phyloP scores from a whole-genome alignment of 2,113 vertebrate species.

The Neolamprologus hecqui region DNA sequence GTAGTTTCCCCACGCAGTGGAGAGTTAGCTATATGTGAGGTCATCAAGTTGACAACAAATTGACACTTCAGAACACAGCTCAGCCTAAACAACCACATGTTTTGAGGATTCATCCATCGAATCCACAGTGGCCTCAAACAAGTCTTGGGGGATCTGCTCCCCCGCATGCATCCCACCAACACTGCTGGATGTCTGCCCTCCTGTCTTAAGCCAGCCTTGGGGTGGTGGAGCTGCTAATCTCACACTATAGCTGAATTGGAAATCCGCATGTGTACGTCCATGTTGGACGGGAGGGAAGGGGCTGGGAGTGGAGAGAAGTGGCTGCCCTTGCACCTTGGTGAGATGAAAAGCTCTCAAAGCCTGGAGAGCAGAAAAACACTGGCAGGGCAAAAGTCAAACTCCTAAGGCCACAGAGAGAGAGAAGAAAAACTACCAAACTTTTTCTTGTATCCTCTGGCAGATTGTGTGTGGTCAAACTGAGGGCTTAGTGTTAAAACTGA shows the following conservation, averaged over 20 bases:
- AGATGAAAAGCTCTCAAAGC: conserved; percentile 70
- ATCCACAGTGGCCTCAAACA: conserved; percentile 45
- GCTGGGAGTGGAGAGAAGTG: conserved; percentile 51
- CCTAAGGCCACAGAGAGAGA: conserved; percentile 47
- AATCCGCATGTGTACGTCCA: conserved; percentile 37
- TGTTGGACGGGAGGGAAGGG: conserved; percentile 15
- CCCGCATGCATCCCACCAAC: conserved; percentile 59
- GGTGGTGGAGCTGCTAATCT: conserved; percentile 58
- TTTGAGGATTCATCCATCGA: conserved; percentile 42
- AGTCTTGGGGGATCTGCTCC: conserved; percentile 51
- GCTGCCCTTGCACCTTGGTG: conserved; percentile 67
- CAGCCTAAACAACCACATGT: conserved; percentile 26
- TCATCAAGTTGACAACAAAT: conserved; percentile 26
- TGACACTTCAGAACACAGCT: conserved; percentile 33
- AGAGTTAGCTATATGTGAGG: background rate
- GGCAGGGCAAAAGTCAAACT: conserved; percentile 71
- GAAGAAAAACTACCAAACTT: conserved; percentile 53
- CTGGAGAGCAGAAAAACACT: conserved; percentile 58
- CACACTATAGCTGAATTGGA: conserved; percentile 62
- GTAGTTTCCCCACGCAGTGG: background rate
- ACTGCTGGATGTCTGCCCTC: conserved; percentile 45
- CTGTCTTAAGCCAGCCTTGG: conserved; percentile 62
- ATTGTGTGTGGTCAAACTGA: conserved; percentile 32
- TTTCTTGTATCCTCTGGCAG: conserved; percentile 53
- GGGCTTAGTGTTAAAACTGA: conserved; percentile 28